Evolutionary conservation across 2,797 vertebrate genomes (phyloP).

Genomic region (Sebastes cheni): DNA sequence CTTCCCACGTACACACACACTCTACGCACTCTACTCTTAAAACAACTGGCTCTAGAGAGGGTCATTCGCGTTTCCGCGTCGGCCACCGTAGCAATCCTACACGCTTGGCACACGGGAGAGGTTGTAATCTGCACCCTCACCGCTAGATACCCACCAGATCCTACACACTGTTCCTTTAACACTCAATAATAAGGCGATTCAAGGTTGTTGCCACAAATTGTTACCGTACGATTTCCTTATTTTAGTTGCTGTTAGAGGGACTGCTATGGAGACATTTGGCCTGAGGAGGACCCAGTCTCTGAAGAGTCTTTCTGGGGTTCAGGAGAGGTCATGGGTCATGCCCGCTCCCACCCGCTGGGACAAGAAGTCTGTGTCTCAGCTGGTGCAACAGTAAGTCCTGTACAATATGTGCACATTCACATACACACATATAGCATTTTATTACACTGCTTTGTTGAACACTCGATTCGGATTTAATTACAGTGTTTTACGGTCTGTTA

Average conservation of each 20-base stretch:
- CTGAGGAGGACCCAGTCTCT: conserved; percentile 79
- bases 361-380: conserved; percentile 79
- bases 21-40: no score
- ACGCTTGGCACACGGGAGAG: no score
- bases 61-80: no score
- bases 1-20: no score
- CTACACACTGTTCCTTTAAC: not conserved
- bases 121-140: no score
- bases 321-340: conserved; percentile 64
- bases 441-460: no score
- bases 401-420: not conserved
- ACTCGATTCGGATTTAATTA: accelerated
- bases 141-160: no score
- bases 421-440: no score
- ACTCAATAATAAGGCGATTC: not conserved
- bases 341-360: conserved; percentile 43
- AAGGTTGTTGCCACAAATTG: not conserved
- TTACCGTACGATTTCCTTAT: not conserved
- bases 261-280: conserved; percentile 54
- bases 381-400: conserved; percentile 78
- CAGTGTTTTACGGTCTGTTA: no score
- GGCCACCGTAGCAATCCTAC: no score
- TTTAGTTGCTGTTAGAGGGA: conserved; percentile 17
- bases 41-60: no score
- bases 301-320: conserved; percentile 64